Percentiles rank a stretch among this genome's conserved stretches.
phyloP scores from a whole-genome alignment of 2,113 vertebrate genomes.

The Maylandia zebra region DNA sequence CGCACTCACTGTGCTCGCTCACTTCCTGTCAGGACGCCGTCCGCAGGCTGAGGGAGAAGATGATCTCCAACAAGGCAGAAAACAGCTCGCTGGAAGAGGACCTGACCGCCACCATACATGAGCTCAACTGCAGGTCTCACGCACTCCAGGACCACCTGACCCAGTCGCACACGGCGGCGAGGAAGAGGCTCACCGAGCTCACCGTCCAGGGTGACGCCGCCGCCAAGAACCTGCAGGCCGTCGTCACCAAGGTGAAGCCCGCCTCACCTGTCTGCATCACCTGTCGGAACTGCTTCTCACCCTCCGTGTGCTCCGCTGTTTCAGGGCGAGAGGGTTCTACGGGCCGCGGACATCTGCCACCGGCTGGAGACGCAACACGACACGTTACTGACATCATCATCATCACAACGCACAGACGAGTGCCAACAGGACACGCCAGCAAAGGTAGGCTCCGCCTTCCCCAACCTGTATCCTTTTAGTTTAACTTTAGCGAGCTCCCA shows the following conservation, averaged over 20 bases:
- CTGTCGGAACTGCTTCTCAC: not conserved
- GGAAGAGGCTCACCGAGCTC: not conserved
- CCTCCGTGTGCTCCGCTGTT: not conserved
- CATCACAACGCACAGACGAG: not conserved
- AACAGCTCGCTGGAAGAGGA: not conserved
- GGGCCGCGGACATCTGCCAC: not conserved
- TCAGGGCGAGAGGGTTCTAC: conserved; percentile 16
- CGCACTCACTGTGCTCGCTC: not conserved
- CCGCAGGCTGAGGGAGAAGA: not conserved
- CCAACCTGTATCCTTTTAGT: not conserved
- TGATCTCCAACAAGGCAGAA: accelerated
- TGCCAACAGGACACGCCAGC: not conserved
- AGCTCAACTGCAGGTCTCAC: accelerated
- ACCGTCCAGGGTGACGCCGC: not conserved
- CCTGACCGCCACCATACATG: not conserved
- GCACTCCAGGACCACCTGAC: not conserved
- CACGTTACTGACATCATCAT: accelerated
- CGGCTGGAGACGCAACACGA: not conserved
- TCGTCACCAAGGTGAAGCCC: not conserved
- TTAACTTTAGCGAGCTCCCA: not conserved
- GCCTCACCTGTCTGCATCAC: not conserved
- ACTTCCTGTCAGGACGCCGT: not conserved
- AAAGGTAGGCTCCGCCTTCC: not conserved
- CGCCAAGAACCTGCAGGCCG: not conserved
- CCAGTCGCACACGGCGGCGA: accelerated